These are phyloP conservation scores for Clarias fuscus DNA, from an alignment of 2,797 vertebrate species.

Conservation along the genomic window DNA sequence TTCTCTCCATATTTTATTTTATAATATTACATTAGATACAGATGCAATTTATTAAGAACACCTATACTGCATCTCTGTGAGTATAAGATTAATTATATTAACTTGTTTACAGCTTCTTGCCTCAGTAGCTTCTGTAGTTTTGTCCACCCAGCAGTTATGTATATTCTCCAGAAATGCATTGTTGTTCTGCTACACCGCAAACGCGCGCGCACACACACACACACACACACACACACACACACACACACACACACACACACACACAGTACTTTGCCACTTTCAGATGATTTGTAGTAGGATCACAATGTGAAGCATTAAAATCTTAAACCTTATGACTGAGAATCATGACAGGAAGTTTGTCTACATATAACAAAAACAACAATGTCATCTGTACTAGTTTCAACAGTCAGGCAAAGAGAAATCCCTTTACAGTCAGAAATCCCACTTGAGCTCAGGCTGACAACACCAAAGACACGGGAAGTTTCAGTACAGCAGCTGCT, in stretches of 20 bases:
- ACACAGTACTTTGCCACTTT: background rate
- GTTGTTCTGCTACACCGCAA: background rate
- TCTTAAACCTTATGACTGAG: background rate
- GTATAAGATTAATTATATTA: background rate
- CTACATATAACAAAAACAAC: background rate
- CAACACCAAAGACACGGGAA: background rate
- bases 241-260: background rate
- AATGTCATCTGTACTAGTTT: background rate
- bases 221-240: too few species aligned
- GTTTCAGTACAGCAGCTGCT: slow-evolving; percentile 1
- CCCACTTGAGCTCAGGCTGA: background rate
- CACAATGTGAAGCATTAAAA: background rate
- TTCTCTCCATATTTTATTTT: background rate
- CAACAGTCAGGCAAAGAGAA: background rate
- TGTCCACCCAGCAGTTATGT: slow-evolving; percentile 6
- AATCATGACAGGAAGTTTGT: background rate
- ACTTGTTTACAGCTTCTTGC: background rate
- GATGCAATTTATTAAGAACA: background rate
- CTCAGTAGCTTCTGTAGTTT: background rate
- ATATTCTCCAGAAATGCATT: background rate
- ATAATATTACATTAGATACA: background rate
- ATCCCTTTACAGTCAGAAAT: background rate
- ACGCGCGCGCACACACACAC: too few species aligned
- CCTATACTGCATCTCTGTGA: background rate
- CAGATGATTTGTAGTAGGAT: background rate